Conservation (phyloP, 2,797 vertebrate species). For the Tokudaia muenninki region DNA sequence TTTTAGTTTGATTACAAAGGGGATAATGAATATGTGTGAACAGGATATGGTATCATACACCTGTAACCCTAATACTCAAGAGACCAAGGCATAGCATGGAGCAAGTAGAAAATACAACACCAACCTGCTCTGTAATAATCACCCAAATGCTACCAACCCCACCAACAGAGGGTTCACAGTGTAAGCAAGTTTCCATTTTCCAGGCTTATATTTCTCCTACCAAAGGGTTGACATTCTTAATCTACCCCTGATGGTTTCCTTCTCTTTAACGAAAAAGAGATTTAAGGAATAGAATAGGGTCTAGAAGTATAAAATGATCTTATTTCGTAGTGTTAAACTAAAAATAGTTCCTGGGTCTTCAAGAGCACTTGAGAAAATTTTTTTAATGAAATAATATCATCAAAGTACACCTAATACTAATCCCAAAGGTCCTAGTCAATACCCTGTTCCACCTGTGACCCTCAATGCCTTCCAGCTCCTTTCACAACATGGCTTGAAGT, state of each 20-base stretch:
- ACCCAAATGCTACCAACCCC: background rate
- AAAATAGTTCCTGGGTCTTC: background rate
- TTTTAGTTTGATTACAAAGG: background rate
- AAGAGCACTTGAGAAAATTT: background rate
- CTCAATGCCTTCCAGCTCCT: background rate
- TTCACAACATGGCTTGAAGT: background rate
- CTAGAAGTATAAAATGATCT: background rate
- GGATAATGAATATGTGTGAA: background rate
- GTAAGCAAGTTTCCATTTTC: background rate
- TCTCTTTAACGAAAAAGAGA: constrained; percentile 37
- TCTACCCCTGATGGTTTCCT: background rate
- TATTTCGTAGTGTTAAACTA: background rate
- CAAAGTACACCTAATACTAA: background rate
- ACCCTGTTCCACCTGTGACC: background rate
- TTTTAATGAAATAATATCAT: constrained; percentile 8
- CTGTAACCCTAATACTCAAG: background rate
- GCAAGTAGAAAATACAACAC: background rate
- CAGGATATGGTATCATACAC: background rate
- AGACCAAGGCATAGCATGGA: background rate
- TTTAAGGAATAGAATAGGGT: constrained; percentile 8
- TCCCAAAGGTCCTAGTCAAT: background rate
- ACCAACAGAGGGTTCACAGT: background rate
- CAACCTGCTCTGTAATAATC: background rate
- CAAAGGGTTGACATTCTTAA: background rate
- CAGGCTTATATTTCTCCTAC: constrained; percentile 1